Base-by-base conservation (phyloP, 2,113 vertebrate species). In the Pterocles gutturalis region DNA sequence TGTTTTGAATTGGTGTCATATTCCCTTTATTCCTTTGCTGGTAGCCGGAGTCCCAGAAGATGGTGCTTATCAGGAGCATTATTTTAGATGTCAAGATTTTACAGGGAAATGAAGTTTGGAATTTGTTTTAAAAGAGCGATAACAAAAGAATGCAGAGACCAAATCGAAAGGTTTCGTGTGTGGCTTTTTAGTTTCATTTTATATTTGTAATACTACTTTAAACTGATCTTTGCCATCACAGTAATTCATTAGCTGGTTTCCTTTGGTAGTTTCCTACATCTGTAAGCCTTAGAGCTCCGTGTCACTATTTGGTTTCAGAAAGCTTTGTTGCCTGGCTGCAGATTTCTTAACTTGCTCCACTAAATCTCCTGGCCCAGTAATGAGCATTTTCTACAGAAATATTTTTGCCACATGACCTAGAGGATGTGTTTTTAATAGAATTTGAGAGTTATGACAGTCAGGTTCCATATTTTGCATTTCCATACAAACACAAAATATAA, bases 391-490 rank as follows among this genome's bases (percentile, higher is more conserved):
- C 79, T 82, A n/a, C 83, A 87, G 82, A 92, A 96, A 69, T 87
- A 61, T 72, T 87, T 92, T 96, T 89, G 72, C 84, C 73, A 69
- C 28, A 17, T 96, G 92, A 92, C 87, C 94, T 79, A 57, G 76
- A 95, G 55, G 79, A 93, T 16, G 8, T 92, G 71, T 87, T 92
- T 96, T 93, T 90, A 88, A 88, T 88, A 87, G 62, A 86, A 88
- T 51, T 90, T 62, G 64, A 78, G 83, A 81, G 60, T 83, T 96
- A 78, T 81, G 86, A 78, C 73, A 76, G 87, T 89, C 41, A 78
- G 82, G 90, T 92, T 89, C 62, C 79, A 11, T 95, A 85, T 89
- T 94, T 95, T 94, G 92, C 67, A n/a, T 96, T 97, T 96, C 97
- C 85, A 91, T 83, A 29, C 90, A 85, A 95, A 96, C 94, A 87